Evolutionary conservation across 2,113 vertebrate genomes (phyloP).

Genomic region (Atrichornis clamosus): DNA sequence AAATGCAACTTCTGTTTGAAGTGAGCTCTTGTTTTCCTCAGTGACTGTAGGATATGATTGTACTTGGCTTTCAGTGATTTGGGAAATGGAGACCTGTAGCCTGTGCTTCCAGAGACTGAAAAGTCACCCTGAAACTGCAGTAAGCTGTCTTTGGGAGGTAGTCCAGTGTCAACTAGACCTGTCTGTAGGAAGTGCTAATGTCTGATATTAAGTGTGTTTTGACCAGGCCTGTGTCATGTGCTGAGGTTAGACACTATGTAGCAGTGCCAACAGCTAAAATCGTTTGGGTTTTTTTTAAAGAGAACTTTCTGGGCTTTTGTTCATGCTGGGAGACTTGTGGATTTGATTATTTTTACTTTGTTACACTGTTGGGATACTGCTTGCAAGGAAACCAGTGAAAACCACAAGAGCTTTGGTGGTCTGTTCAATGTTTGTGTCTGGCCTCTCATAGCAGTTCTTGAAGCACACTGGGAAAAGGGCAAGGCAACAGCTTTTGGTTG

Average conservation of each 20-base stretch:
- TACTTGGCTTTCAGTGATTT: background rate
- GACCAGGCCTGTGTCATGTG: background rate
- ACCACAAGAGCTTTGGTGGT: background rate
- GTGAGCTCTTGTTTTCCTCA: background rate
- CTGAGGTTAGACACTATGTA: background rate
- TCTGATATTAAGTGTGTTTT: background rate
- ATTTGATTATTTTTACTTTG: background rate
- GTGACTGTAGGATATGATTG: background rate
- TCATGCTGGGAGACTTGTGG: fast-evolving
- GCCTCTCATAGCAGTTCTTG: background rate
- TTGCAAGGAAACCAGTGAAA: background rate
- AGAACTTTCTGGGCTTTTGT: background rate
- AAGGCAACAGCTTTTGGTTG: background rate
- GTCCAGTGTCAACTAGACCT: background rate
- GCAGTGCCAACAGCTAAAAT: background rate
- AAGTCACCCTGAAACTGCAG: background rate
- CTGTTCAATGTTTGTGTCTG: background rate
- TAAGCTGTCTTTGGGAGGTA: background rate
- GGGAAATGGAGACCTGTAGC: background rate
- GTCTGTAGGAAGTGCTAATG: background rate
- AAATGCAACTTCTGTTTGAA: background rate
- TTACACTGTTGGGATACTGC: background rate
- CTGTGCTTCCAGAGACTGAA: background rate
- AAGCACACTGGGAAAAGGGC: background rate
- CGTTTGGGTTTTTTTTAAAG: background rate